Evolutionary conservation across 2,888 invertebrate genomes (phyloP).

Genomic region (Protonemura montana): DNA sequence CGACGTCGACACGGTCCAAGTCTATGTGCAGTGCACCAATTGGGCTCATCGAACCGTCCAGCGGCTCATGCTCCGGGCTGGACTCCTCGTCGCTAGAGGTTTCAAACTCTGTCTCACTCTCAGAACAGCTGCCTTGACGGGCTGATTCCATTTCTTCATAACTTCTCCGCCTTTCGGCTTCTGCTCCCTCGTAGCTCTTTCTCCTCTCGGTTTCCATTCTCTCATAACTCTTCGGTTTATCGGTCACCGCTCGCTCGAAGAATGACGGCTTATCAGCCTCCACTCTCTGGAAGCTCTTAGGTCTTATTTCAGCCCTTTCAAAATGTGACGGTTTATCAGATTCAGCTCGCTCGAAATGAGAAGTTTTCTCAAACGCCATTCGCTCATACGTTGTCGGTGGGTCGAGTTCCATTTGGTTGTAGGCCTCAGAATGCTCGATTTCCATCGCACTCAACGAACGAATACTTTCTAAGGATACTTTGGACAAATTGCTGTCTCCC

Average conservation of each 20-base stretch:
- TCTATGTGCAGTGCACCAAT: not conserved
- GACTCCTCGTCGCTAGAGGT: not conserved
- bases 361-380: not conserved
- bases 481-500: slow-evolving; percentile 1
- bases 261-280: too few relatives aligned
- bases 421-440: not conserved
- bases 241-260: too few relatives aligned
- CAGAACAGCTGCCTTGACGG: not conserved
- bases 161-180: too few relatives aligned
- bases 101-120: not conserved
- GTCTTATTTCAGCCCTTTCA: too few relatives aligned
- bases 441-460: not conserved
- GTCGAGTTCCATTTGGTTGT: not conserved
- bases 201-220: too few relatives aligned
- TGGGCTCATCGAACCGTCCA: not conserved
- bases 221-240: too few relatives aligned
- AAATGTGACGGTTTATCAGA: too few relatives aligned
- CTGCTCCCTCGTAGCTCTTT: too few relatives aligned
- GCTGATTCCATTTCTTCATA: too few relatives aligned
- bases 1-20: not conserved
- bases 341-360: not conserved
- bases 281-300: too few relatives aligned
- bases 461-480: not conserved
- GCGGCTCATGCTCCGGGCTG: not conserved
- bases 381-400: not conserved